A percentile compares a stretch with the other conserved stretches of the same genome.
phyloP scores from a whole-genome alignment of 2,113 vertebrate genomes.

The Madoqua kirkii region DNA sequence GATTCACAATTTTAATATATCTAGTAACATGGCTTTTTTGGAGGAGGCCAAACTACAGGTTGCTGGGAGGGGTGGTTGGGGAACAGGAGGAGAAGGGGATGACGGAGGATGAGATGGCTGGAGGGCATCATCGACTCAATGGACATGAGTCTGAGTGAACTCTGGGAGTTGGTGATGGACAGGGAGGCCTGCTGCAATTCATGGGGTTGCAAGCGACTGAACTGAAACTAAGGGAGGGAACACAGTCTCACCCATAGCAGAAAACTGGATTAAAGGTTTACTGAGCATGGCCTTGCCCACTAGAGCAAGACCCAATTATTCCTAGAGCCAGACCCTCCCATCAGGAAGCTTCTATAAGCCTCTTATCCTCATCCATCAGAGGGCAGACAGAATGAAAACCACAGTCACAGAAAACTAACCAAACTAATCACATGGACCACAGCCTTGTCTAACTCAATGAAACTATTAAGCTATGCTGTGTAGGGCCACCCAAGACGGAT shows the following conservation, averaged over 20 bases:
- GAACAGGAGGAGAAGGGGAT: too few relatives aligned
- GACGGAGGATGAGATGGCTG: too few relatives aligned
- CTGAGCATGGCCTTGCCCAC: neutral
- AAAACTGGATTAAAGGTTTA: neutral
- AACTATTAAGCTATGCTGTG: neutral
- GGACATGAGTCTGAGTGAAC: too few relatives aligned
- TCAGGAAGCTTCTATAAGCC: neutral
- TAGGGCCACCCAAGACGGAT: neutral
- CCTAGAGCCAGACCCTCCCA: neutral
- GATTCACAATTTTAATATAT: neutral
- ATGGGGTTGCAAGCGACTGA: too few relatives aligned
- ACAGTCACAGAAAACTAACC: neutral
- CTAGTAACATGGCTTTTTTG: neutral
- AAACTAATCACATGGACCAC: neutral
- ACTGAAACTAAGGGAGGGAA: neutral
- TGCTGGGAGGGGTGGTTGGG: too few relatives aligned
- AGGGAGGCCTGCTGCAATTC: too few relatives aligned
- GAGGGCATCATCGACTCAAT: too few relatives aligned
- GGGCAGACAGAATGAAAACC: neutral
- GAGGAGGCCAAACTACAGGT: neutral
- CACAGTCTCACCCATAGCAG: neutral
- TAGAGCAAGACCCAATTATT: neutral
- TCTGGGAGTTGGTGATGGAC: too few relatives aligned
- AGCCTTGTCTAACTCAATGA: neutral
- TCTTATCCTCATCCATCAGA: neutral